A percentile compares a stretch with the other conserved stretches of the same genome.
Evolutionary conservation across 1,140 invertebrate species (phyloP).

Genomic region (Cotesia typhae): DNA sequence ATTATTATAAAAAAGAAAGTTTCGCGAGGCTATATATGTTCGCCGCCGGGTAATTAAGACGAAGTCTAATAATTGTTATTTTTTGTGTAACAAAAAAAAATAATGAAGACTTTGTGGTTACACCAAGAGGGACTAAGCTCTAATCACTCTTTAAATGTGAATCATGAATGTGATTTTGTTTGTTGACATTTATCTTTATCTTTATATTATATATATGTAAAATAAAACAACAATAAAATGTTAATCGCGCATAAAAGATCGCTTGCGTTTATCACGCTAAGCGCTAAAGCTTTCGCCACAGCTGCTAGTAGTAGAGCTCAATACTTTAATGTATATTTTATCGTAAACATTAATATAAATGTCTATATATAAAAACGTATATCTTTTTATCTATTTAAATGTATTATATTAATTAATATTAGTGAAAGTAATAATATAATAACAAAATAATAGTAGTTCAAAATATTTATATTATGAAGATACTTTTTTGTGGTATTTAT

Average conservation of each 20-base stretch:
- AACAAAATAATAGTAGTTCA: background rate
- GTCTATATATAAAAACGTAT: no score
- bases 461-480: slow-evolving; percentile 4
- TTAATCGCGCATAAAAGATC: background rate
- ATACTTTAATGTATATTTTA: slow-evolving; percentile 6
- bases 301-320: slow-evolving; percentile 31
- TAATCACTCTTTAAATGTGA: background rate
- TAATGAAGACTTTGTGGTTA: slow-evolving; percentile 14
- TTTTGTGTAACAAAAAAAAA: background rate
- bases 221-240: background rate
- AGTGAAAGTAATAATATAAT: no score
- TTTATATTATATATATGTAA: background rate
- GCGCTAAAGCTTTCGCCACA: slow-evolving; percentile 28
- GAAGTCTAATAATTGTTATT: slow-evolving; percentile 11
- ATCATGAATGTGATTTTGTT: background rate
- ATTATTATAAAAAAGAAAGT: slow-evolving; percentile 11
- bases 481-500: slow-evolving; percentile 8
- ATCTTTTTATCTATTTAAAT: background rate
- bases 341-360: background rate
- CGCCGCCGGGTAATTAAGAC: slow-evolving; percentile 16
- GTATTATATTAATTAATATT: slow-evolving; percentile 7
- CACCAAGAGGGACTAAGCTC: slow-evolving; percentile 19
- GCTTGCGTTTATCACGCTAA: slow-evolving; percentile 29
- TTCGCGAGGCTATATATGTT: slow-evolving; percentile 1
- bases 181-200: background rate